Base-by-base conservation (phyloP, 2,888 invertebrate species). In the Eupeodes luniger region DNA sequence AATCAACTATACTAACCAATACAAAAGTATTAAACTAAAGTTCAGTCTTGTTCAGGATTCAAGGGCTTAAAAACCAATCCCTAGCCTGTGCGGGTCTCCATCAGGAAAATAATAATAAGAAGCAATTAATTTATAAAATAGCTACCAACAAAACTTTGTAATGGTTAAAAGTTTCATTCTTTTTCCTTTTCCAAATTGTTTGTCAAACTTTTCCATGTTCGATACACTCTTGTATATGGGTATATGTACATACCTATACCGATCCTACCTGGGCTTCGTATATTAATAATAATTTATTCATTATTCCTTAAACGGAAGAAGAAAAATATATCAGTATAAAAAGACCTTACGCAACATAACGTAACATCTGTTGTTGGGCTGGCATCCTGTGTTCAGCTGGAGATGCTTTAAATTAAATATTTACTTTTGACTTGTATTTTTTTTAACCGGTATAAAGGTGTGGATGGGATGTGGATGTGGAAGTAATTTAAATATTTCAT, bases 111-210 rank as follows among this genome's bases (percentile, higher is more conserved):
- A 75, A 80, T 57, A 69, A 74, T 70, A 69, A 74, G 82, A 76
- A 82, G 70, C 86, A 86, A 82, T 86, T 82, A 79, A 79, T 79
- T 79, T 86, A 47, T 67, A 76, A 79, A 86, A 77, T 77, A 40
- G 34, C 66, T 57, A 72, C 70, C 57, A 72, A 27, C 27, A 19
- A 16, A 82, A 86, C 69, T 86, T 79, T 82, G 70, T 78, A 49
- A 81, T 69, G 75, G 69, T 40, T 53, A 85, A 72, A 81, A 78
- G 55, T 62, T 75, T 74, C 55, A 61, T 80, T 76, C 62, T 49
- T 34, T 44, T 72, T 70, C 2, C 27, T 27, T 27, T 27, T 27
- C 72, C 62, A 69, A 75, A 80, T 85, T 85, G 85, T 80, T 85
- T 81, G 80, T 36, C 62, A 57, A 70, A 79, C 19, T 74, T 75